These are phyloP conservation scores for Harpegnathos saltator DNA, from an alignment of 1,140 invertebrate genomes.

Conservation along the genomic window DNA sequence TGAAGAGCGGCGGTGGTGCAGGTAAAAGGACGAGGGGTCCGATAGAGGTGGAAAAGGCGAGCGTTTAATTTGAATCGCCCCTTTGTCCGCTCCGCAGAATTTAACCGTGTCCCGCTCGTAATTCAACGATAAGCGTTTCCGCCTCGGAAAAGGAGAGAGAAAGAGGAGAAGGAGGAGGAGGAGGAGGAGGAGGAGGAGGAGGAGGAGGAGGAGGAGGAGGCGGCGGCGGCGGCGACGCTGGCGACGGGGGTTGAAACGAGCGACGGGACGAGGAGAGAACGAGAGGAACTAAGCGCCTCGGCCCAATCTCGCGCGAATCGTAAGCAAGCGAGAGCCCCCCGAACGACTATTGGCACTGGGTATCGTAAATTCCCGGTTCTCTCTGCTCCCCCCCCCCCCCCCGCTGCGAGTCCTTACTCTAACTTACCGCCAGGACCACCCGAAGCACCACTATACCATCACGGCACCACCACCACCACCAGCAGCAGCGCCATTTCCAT, in stretches of 20 bases:
- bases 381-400: too few species aligned
- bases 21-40: conserved; percentile 47
- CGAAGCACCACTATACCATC: conserved; percentile 11
- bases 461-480: not conserved
- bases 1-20: not conserved
- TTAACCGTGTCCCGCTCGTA: conserved; percentile 66
- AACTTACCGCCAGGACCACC: conserved; percentile 17
- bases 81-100: conserved; percentile 75
- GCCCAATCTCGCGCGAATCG: conserved; percentile 68
- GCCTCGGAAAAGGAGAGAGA: not conserved
- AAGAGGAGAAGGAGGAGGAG: not conserved
- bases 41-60: conserved; percentile 63
- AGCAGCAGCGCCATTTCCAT: conserved; percentile 39
- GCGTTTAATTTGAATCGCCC: conserved; percentile 78
- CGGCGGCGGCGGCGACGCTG: too few species aligned
- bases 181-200: not conserved
- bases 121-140: conserved; percentile 71
- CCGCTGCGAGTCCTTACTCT: conserved; percentile 8
- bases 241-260: not conserved
- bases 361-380: conserved; percentile 62
- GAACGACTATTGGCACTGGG: conserved; percentile 63
- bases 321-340: conserved; percentile 61
- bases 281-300: conserved; percentile 7
- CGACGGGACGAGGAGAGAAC: conserved; percentile 33
- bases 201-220: not conserved